Conservation (phyloP, 2,888 invertebrate genomes). For the Tridacna crocea region DNA sequence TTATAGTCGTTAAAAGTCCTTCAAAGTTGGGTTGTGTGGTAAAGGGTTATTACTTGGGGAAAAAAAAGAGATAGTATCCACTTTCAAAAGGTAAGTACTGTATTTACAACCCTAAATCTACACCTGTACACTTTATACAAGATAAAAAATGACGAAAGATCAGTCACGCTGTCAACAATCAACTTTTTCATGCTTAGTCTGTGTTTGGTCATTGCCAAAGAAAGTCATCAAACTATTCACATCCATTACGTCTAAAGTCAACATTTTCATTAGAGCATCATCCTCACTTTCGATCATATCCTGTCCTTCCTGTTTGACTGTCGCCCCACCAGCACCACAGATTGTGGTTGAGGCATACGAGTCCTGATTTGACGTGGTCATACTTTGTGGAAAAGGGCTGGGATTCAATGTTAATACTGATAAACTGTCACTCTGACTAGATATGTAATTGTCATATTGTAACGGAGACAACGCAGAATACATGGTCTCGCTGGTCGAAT, state of each 20-base stretch:
- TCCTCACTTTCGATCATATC: constrained; percentile 33
- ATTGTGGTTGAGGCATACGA: not conserved
- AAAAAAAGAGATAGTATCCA: no score
- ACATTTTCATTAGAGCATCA: constrained; percentile 48
- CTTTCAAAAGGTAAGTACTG: no score
- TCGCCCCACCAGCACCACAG: not conserved
- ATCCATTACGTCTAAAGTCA: constrained; percentile 57
- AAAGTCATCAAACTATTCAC: constrained; percentile 52
- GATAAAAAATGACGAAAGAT: no score
- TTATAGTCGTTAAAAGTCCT: no score
- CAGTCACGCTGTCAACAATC: no score
- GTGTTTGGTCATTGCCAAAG: constrained; percentile 23
- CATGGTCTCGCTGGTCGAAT: not conserved
- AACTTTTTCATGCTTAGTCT: not conserved
- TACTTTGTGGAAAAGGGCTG: not conserved
- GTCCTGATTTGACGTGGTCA: not conserved
- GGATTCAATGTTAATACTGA: constrained; percentile 2
- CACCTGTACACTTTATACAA: no score
- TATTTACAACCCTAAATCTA: no score
- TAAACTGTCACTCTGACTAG: constrained; percentile 1
- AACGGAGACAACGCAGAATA: constrained; percentile 4
- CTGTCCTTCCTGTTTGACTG: constrained; percentile 1
- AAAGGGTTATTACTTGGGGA: no score
- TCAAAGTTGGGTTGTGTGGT: no score
- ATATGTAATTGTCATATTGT: constrained; percentile 6